Conservation (phyloP, 2,888 invertebrate species). For the Polylopha cassiicola region DNA sequence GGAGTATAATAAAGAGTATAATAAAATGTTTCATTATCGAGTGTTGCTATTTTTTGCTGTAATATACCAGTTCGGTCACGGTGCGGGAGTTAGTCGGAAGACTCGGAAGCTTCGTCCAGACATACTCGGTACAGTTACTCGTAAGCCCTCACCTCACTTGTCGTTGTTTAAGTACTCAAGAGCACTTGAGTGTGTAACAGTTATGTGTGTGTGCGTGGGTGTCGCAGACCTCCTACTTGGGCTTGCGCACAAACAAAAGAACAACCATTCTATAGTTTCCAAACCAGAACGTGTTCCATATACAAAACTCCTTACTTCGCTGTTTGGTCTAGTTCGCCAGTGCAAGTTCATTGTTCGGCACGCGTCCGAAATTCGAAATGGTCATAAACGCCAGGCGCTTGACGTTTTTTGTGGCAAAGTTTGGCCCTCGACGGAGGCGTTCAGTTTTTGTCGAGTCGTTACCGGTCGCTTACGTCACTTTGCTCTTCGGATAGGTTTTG, state of each 20-base stretch:
- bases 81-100: too few relatives aligned
- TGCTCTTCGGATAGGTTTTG: conserved; percentile 52
- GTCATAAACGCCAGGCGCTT: conserved; percentile 62
- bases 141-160: too few relatives aligned
- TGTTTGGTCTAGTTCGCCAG: conserved; percentile 75
- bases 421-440: conserved; percentile 51
- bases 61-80: conserved; percentile 19
- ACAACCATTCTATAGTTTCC: conserved; percentile 41
- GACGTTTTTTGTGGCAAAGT: conserved; percentile 51
- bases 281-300: conserved; percentile 50
- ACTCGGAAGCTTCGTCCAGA: too few relatives aligned
- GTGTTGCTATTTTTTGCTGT: too few relatives aligned
- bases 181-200: conserved; percentile 25
- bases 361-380: conserved; percentile 33
- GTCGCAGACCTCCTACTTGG: conserved; percentile 43
- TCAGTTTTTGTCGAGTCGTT: conserved; percentile 57
- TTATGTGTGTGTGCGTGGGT: conserved; percentile 43
- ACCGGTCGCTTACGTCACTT: conserved; percentile 62
- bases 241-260: conserved; percentile 39
- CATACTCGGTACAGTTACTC: too few relatives aligned
- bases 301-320: conserved; percentile 52
- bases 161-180: too few relatives aligned
- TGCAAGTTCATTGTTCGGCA: conserved; percentile 73
- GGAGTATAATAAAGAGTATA: conserved; percentile 24
- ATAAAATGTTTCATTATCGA: conserved; percentile 19